A percentile compares a stretch with the other conserved stretches of the same genome.
phyloP scores from a whole-genome alignment of 2,797 vertebrate species.

The Macroramphosus scolopax region DNA sequence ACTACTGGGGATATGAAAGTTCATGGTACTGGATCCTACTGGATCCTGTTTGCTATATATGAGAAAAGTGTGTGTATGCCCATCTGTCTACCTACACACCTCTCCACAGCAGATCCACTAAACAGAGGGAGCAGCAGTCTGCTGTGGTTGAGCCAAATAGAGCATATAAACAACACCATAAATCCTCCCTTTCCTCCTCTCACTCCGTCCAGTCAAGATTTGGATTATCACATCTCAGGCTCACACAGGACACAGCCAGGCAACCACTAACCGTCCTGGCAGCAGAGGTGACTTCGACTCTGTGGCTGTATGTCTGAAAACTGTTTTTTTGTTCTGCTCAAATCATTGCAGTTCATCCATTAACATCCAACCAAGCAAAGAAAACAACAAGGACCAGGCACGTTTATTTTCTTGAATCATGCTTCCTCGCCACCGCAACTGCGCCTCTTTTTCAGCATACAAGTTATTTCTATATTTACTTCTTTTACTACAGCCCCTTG shows the following conservation, averaged over 20 bases:
- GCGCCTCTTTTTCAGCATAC: conserved; percentile 20
- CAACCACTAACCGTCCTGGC: conserved; percentile 49
- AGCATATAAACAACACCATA: conserved; percentile 75
- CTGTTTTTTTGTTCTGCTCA: conserved; percentile 42
- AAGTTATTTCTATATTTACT: conserved; percentile 59
- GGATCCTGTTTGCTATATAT: conserved; percentile 54
- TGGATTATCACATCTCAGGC: conserved; percentile 56
- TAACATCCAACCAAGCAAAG: conserved; percentile 18
- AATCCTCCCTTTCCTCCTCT: conserved; percentile 66
- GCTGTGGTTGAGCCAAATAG: conserved; percentile 63
- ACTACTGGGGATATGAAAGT: conserved; percentile 26
- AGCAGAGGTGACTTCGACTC: conserved; percentile 36
- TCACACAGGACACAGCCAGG: conserved; percentile 38
- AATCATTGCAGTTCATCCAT: conserved; percentile 15
- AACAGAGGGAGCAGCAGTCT: conserved; percentile 64
- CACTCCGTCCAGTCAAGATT: conserved; percentile 58
- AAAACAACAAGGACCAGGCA: conserved; percentile 46
- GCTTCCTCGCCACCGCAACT: conserved; percentile 41
- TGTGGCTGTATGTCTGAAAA: conserved; percentile 42
- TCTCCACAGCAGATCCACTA: conserved; percentile 42
- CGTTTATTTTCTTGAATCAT: conserved; percentile 53
- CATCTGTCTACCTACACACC: conserved; percentile 26
- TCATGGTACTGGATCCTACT: conserved; percentile 43
- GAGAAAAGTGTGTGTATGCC: conserved; percentile 16
- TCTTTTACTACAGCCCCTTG: conserved; percentile 47